These are phyloP conservation scores for Linyphia triangularis DNA, from an alignment of 2,888 invertebrate genomes.

Conservation along the genomic window DNA sequence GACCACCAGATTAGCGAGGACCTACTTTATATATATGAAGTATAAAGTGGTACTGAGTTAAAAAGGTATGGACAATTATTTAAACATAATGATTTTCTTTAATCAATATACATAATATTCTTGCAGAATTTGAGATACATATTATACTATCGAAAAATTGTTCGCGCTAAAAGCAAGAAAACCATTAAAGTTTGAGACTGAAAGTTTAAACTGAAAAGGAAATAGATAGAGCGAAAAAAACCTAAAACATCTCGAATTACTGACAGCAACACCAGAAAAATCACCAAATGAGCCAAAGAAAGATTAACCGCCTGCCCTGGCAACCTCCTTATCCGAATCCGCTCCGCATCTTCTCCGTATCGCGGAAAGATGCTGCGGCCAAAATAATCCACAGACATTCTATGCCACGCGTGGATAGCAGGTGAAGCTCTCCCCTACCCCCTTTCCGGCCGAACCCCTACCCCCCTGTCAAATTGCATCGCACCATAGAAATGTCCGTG, in stretches of 20 bases:
- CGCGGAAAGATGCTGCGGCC: constrained; percentile 55
- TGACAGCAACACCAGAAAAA: background rate
- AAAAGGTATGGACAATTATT: no score
- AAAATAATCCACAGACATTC: constrained; percentile 48
- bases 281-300: background rate
- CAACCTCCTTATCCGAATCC: constrained; percentile 1
- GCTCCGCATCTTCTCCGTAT: constrained; percentile 63
- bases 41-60: no score
- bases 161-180: no score
- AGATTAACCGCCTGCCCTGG: constrained; percentile 32
- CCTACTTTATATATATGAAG: no score
- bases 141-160: no score
- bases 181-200: no score
- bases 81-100: no score
- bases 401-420: constrained; percentile 59
- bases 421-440: constrained; percentile 50
- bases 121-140: no score
- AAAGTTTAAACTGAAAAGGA: no score
- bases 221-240: background rate
- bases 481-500: constrained; percentile 51
- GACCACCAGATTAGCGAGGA: no score
- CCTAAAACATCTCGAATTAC: no score
- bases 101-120: no score
- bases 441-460: background rate
- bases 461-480: constrained; percentile 37